Evolutionary conservation across 1,140 invertebrate species (phyloP).

Genomic region (Episyrphus balteatus): DNA sequence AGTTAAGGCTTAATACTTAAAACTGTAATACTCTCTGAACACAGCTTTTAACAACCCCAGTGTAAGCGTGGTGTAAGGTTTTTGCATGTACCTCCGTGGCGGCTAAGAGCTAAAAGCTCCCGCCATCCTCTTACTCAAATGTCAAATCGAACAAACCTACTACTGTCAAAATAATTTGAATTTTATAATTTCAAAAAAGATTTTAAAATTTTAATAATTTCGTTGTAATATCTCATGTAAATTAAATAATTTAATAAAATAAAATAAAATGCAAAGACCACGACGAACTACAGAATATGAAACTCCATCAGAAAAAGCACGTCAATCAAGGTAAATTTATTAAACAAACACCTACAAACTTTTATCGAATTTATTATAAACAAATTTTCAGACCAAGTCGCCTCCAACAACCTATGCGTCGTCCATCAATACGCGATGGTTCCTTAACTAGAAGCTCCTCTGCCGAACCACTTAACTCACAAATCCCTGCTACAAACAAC

Average conservation of each 20-base stretch:
- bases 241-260: slow-evolving; percentile 2
- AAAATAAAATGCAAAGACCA: slow-evolving; percentile 13
- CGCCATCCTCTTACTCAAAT: too few species aligned
- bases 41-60: too few species aligned
- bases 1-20: too few species aligned
- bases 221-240: slow-evolving; percentile 3
- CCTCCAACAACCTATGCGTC: slow-evolving; percentile 4
- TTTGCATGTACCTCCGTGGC: too few species aligned
- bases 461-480: background rate
- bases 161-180: too few species aligned
- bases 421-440: background rate
- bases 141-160: too few species aligned
- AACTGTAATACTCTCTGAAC: too few species aligned
- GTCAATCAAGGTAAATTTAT: slow-evolving; percentile 15
- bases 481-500: background rate
- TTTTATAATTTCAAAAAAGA: too few species aligned
- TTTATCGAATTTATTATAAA: background rate
- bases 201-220: too few species aligned
- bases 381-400: slow-evolving; percentile 1
- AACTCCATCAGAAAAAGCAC: slow-evolving; percentile 5
- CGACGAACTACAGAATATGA: slow-evolving; percentile 23
- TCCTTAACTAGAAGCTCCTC: background rate
- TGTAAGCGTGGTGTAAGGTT: too few species aligned
- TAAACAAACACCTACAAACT: background rate
- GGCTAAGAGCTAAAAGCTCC: too few species aligned